Conservation (phyloP, 2,888 invertebrate genomes). For the Hydropsyche betteni region DNA sequence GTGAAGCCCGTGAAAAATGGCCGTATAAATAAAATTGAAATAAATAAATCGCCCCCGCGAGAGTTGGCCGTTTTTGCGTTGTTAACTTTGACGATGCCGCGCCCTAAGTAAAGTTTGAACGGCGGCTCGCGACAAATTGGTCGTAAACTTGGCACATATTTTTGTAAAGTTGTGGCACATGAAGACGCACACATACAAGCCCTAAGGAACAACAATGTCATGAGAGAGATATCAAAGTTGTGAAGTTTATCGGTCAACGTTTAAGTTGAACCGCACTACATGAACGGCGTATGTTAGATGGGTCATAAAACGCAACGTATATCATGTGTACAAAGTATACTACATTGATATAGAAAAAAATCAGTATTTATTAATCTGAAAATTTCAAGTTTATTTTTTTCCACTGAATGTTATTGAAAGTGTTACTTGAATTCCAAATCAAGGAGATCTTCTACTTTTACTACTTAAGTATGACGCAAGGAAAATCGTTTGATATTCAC, state of each 20-base stretch:
- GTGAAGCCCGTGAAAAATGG: no score
- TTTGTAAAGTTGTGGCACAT: slow-evolving; percentile 27
- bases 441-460: no score
- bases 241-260: slow-evolving; percentile 32
- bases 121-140: slow-evolving; percentile 24
- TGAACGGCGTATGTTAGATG: slow-evolving; percentile 6
- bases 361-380: neutral
- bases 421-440: no score
- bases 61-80: neutral
- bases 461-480: no score
- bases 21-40: no score
- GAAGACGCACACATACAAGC: slow-evolving; percentile 2
- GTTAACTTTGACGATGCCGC: slow-evolving; percentile 12
- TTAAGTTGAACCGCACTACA: slow-evolving; percentile 18
- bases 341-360: neutral
- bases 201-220: slow-evolving; percentile 20
- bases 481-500: no score
- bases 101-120: slow-evolving; percentile 13
- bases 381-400: no score
- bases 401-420: no score
- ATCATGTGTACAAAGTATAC: neutral
- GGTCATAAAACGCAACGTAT: neutral
- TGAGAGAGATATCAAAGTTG: slow-evolving; percentile 24
- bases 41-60: neutral
- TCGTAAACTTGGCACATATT: slow-evolving; percentile 33